A percentile compares a stretch with the other conserved stretches of the same genome.
These are phyloP conservation scores for Macropodus opercularis DNA, from an alignment of 2,797 vertebrate genomes.

Conservation along the genomic window DNA sequence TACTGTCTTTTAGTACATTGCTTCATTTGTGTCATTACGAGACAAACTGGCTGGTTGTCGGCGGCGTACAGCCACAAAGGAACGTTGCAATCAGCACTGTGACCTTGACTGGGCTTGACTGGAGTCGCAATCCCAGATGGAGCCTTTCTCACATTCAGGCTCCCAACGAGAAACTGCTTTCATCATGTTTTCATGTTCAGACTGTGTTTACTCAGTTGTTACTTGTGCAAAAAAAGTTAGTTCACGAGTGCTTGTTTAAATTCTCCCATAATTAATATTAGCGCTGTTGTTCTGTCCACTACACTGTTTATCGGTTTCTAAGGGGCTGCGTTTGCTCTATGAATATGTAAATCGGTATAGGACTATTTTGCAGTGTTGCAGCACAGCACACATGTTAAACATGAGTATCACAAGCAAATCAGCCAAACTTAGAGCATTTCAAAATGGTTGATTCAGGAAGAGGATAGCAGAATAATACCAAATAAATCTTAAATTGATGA, in stretches of 20 bases:
- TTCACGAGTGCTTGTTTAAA: too few relatives aligned
- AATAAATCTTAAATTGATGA: too few relatives aligned
- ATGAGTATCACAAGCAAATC: constrained; percentile 14
- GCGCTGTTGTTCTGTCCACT: background rate
- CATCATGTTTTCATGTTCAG: background rate
- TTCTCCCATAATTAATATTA: background rate
- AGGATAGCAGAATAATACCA: background rate
- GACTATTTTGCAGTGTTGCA: background rate
- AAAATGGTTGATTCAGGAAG: background rate
- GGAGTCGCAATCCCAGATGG: constrained; percentile 21
- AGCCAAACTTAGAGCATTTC: background rate
- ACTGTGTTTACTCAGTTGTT: background rate
- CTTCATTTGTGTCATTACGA: too few relatives aligned
- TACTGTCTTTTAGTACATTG: too few relatives aligned
- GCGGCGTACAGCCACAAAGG: too few relatives aligned
- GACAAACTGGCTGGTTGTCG: too few relatives aligned
- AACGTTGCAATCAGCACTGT: constrained; percentile 20
- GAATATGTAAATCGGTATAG: background rate
- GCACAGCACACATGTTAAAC: constrained; percentile 9
- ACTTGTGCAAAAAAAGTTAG: too few relatives aligned
- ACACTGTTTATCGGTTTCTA: background rate
- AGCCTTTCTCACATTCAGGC: constrained; percentile 33
- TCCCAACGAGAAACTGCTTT: background rate
- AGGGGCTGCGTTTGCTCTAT: background rate
- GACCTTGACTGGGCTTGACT: constrained; percentile 10